These are phyloP conservation scores for Austrolebias charrua DNA, from an alignment of 2,797 vertebrate species.

Conservation along the genomic window DNA sequence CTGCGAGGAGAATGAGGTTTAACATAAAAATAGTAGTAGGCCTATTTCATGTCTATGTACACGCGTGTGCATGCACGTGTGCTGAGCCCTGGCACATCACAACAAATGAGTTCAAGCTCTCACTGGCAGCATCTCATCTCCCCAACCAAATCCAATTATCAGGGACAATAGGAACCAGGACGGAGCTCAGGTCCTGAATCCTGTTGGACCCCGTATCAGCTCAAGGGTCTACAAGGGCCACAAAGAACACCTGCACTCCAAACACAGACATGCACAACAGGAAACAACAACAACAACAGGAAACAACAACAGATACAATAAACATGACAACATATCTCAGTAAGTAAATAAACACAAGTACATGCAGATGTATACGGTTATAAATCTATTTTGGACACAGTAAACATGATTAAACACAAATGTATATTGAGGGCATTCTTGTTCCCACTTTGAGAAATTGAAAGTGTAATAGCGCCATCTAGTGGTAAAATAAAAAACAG, in stretches of 20 bases:
- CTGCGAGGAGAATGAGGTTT: constrained; percentile 1
- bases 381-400: too few species aligned
- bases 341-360: not conserved
- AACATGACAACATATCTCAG: not conserved
- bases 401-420: too few species aligned
- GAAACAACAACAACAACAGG: too few species aligned
- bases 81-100: constrained; percentile 54
- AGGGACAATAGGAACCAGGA: constrained; percentile 71
- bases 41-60: not conserved
- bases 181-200: constrained; percentile 42
- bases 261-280: constrained; percentile 17
- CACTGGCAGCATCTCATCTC: constrained; percentile 63
- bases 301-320: not conserved
- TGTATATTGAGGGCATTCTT: not conserved
- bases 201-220: constrained; percentile 65
- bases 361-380: too few species aligned
- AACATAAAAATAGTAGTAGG: constrained; percentile 34
- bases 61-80: constrained; percentile 14
- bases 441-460: not conserved
- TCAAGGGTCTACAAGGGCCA: constrained; percentile 54
- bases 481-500: constrained; percentile 20
- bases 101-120: constrained; percentile 71
- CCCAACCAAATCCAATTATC: constrained; percentile 78
- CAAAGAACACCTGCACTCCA: constrained; percentile 19
- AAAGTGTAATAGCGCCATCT: constrained; percentile 35